Evolutionary conservation across 2,797 vertebrate genomes (phyloP).

Genomic region (Trichosurus vulpecula): DNA sequence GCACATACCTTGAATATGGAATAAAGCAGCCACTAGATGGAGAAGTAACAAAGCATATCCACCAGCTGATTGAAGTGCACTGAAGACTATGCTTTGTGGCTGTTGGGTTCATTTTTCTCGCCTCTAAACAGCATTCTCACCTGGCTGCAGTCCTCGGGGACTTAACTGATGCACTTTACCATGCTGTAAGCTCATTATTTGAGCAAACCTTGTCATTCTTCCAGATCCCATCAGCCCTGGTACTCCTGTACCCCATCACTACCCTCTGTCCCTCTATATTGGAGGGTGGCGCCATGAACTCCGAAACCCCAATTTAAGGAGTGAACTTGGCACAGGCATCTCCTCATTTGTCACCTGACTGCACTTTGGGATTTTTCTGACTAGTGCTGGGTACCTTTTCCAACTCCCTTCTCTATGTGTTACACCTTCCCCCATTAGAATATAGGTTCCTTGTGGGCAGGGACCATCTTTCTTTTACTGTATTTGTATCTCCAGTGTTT

Average conservation of each 20-base stretch:
- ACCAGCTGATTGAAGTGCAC: not conserved
- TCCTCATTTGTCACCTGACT: not conserved
- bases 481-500: not conserved
- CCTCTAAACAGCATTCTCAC: not conserved
- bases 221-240: not conserved
- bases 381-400: not conserved
- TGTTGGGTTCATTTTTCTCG: not conserved
- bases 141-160: not conserved
- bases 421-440: not conserved
- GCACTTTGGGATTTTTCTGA: not conserved
- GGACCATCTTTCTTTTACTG: not conserved
- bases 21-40: constrained; percentile 72
- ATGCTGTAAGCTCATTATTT: not conserved
- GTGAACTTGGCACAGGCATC: too few relatives aligned
- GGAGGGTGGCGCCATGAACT: not conserved
- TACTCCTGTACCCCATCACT: not conserved
- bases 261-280: too few relatives aligned
- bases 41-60: constrained; percentile 55
- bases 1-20: not conserved
- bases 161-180: not conserved
- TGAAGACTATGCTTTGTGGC: not conserved
- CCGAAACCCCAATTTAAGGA: not conserved
- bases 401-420: not conserved
- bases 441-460: not conserved
- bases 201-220: not conserved